Evolutionary conservation across 2,113 vertebrate genomes (phyloP).

Genomic region (Nanorana parkeri): DNA sequence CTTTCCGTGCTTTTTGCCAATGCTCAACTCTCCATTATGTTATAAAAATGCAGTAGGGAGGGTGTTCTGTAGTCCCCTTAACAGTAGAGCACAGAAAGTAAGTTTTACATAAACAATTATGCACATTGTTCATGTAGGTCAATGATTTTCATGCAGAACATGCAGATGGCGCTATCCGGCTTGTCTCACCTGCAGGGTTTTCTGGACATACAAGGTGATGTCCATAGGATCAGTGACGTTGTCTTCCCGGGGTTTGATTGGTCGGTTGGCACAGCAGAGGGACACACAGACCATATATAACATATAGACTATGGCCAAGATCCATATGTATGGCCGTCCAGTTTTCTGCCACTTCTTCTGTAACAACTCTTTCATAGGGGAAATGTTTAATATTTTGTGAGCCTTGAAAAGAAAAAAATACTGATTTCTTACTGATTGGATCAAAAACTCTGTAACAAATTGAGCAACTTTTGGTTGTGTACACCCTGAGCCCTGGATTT

Average conservation of each 20-base stretch:
- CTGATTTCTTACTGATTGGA: not conserved
- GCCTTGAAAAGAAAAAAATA: slow-evolving; percentile 67
- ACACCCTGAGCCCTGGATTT: no score
- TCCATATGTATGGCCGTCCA: slow-evolving; percentile 45
- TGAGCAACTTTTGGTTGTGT: no score
- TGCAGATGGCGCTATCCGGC: not conserved
- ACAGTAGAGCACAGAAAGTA: no score
- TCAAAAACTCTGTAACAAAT: no score
- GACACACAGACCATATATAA: slow-evolving; percentile 92
- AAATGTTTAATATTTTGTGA: slow-evolving; percentile 79
- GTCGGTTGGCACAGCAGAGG: slow-evolving; percentile 85
- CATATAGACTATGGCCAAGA: slow-evolving; percentile 83
- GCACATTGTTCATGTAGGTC: no score
- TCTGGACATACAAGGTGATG: slow-evolving; percentile 82
- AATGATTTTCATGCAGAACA: not conserved
- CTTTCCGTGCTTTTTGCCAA: no score
- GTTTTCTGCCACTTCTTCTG: slow-evolving; percentile 64
- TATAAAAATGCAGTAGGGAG: no score
- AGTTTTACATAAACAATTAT: no score
- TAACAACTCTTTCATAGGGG: slow-evolving; percentile 78
- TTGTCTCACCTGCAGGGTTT: slow-evolving; percentile 76
- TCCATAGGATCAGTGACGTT: slow-evolving; percentile 82
- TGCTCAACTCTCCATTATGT: no score
- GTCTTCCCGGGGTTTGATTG: slow-evolving; percentile 78
- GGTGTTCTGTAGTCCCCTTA: no score